A percentile compares a stretch with the other conserved stretches of the same genome.
phyloP scores from a whole-genome alignment of 2,888 invertebrate genomes.

The Oxystoma pomonae region DNA sequence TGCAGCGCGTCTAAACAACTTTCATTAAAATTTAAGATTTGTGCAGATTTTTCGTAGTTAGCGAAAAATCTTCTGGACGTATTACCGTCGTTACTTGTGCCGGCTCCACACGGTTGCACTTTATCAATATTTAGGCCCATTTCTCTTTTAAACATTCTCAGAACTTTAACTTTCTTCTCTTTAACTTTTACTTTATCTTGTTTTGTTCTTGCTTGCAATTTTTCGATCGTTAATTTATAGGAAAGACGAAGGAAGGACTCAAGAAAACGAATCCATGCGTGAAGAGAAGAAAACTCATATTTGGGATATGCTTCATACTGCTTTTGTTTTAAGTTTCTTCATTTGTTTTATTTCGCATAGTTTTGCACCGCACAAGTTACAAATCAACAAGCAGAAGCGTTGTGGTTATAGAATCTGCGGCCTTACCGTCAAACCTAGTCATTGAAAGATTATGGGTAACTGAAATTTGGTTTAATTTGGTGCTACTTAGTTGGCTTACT shows the following conservation, averaged over 20 bases:
- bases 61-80: neutral
- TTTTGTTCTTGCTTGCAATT: neutral
- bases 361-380: neutral
- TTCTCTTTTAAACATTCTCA: neutral
- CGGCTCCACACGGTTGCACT: neutral
- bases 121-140: neutral
- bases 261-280: neutral
- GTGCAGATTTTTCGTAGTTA: too few species aligned
- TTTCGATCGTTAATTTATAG: neutral
- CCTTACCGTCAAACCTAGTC: too few species aligned
- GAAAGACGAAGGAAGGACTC: neutral
- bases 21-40: too few species aligned
- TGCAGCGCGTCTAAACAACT: too few species aligned
- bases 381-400: too few species aligned
- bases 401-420: too few species aligned
- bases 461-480: too few species aligned
- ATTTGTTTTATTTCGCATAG: too few species aligned
- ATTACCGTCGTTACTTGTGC: conserved; percentile 1
- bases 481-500: too few species aligned
- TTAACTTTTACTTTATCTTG: neutral
- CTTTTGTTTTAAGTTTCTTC: neutral
- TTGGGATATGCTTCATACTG: neutral
- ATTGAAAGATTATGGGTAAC: too few species aligned
- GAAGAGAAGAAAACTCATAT: neutral
- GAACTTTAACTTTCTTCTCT: neutral